phyloP scores from a whole-genome alignment of 1,140 invertebrate genomes.

The Andricus grossulariae region DNA sequence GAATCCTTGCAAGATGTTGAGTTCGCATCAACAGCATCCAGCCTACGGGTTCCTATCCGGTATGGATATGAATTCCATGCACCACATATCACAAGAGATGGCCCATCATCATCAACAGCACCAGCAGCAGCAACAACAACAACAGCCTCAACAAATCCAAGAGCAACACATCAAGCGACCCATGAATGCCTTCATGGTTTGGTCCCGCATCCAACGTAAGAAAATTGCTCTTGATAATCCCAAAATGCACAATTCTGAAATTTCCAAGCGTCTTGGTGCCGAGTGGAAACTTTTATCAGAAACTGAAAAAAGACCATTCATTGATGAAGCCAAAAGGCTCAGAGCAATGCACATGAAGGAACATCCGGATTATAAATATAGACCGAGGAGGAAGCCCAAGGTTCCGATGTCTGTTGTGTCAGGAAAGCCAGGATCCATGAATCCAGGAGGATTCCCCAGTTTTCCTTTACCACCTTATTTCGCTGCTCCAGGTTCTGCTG shows the following conservation, averaged over 20 bases:
- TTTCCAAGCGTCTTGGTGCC: slow-evolving; percentile 96
- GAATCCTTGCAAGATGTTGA: slow-evolving; percentile 55
- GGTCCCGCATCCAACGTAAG: slow-evolving; percentile 96
- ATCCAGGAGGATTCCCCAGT: slow-evolving; percentile 77
- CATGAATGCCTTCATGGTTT: slow-evolving; percentile 99
- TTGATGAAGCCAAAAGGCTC: slow-evolving; percentile 98
- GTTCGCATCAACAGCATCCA: slow-evolving; percentile 54
- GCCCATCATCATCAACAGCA: slow-evolving; percentile 36
- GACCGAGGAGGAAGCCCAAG: slow-evolving; percentile 92
- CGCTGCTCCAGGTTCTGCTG: slow-evolving; percentile 65
- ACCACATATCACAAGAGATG: slow-evolving; percentile 39
- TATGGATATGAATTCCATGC: slow-evolving; percentile 63
- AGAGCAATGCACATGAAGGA: slow-evolving; percentile 98
- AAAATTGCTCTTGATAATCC: slow-evolving; percentile 99
- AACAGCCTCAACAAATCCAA: slow-evolving; percentile 62
- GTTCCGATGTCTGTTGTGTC: slow-evolving; percentile 82
- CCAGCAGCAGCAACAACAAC: slow-evolving; percentile 62
- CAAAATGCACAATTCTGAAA: slow-evolving; percentile 99
- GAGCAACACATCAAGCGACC: slow-evolving; percentile 92
- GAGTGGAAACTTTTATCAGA: slow-evolving; percentile 98
- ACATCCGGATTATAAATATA: slow-evolving; percentile 99
- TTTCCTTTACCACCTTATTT: slow-evolving; percentile 79
- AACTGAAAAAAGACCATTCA: slow-evolving; percentile 96
- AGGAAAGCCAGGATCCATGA: slow-evolving; percentile 92
- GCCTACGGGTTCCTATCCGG: slow-evolving; percentile 57